Evolutionary conservation across 2,797 vertebrate species (phyloP), one percentile per base, ranked within the genome.

Genomic region (Crax fasciolata): DNA sequence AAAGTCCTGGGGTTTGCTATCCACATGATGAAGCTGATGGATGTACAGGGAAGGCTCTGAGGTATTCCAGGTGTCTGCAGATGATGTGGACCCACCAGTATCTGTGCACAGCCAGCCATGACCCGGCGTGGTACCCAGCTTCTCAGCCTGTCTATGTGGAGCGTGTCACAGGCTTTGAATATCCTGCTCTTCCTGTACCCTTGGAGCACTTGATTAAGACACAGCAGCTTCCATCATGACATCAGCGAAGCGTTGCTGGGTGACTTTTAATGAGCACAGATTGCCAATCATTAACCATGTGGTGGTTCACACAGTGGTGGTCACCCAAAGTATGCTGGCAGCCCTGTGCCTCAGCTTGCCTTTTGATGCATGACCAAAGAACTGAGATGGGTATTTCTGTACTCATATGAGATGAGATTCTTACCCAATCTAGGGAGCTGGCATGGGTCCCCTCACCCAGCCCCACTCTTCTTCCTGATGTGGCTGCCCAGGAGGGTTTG

Each of bases 201-300:
- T 43, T 28, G 17, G 35, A 65, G 41, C 32, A 10, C 32, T 57
- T 7, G 32, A 25, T 20, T 35, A 74, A 70, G 41, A 44, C 67
- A 75, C 11, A 17, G 3, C 28, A 27, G 13, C 41, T 67, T 89
- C 18, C 38, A 38, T 23, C 57, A 4, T 3, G 15, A 67, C 1
- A 0, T 28, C 35, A 75, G 54, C 38, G 44, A 70, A 73, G 55
- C 1, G 0, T 17, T 3, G 0, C 52, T 1, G 4, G 43, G 39
- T 49, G 48, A 41, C 30, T 44, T 57, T 18, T 13, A 28, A 61
- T 2, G 1, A 71, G 70, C 51, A 76, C 17, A 55, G 25, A 41
- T 19, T 48, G 21, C 44, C 52, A 59, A 7, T 30, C 16, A 7
- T 77, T 65, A 74, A n/a, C 62, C 30, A 13, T 4, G 21, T 17